Conservation (phyloP, 2,113 vertebrate genomes). For the Poeciliopsis prolifica region DNA sequence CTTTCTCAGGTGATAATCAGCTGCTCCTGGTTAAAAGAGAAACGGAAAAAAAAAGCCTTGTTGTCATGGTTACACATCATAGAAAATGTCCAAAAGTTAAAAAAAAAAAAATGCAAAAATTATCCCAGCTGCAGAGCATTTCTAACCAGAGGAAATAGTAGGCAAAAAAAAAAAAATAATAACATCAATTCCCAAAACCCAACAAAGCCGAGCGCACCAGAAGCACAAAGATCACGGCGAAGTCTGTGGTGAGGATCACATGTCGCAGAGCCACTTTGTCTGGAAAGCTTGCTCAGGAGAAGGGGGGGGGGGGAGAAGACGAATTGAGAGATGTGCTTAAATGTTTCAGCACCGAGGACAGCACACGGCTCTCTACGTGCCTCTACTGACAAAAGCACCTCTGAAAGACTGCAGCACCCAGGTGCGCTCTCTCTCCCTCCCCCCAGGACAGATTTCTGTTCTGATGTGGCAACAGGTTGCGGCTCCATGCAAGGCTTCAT, state of each 20-base stretch:
- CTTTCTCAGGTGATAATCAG: too few relatives aligned
- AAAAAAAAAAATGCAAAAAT: too few relatives aligned
- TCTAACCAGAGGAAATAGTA: too few relatives aligned
- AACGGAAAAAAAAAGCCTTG: too few relatives aligned
- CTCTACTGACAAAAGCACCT: not conserved
- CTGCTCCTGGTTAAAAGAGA: too few relatives aligned
- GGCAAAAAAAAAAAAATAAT: too few relatives aligned
- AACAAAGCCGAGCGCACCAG: not conserved
- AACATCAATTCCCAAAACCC: not conserved
- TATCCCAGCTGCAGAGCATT: too few relatives aligned
- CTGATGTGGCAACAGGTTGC: not conserved
- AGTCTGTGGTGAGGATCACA: not conserved
- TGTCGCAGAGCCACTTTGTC: not conserved
- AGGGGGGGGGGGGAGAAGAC: not conserved
- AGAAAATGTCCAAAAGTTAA: too few relatives aligned
- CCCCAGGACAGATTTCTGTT: not conserved
- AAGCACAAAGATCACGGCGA: not conserved
- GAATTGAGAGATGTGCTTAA: not conserved
- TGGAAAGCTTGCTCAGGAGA: not conserved
- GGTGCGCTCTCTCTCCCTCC: not conserved
- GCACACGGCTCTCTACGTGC: not conserved
- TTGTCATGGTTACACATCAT: too few relatives aligned
- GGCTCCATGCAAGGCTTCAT: too few relatives aligned
- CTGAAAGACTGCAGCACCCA: not conserved
- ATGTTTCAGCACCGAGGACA: slow-evolving; percentile 6